phyloP scores from a whole-genome alignment of 2,888 invertebrate genomes.

The Sipha maydis region DNA sequence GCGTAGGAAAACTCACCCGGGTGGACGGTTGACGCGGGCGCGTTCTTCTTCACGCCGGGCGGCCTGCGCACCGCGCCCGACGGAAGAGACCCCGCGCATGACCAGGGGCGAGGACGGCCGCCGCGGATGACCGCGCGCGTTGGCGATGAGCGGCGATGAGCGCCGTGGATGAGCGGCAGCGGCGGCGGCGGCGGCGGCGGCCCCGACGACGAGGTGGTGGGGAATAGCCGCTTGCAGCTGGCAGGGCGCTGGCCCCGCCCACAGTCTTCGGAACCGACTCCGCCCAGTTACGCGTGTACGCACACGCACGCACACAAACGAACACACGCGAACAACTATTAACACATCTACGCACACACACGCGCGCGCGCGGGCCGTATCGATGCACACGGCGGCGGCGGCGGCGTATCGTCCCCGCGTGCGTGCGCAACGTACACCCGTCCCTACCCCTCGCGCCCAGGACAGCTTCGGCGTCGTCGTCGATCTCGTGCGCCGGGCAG shows the following conservation, averaged over 20 bases:
- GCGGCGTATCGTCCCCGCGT: not conserved
- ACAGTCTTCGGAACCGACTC: slow-evolving; percentile 39
- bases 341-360: no score
- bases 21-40: not conserved
- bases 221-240: slow-evolving; percentile 44
- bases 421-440: slow-evolving; percentile 17
- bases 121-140: slow-evolving; percentile 51
- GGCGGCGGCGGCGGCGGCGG: not conserved
- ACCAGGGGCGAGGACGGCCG: not conserved
- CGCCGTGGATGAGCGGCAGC: slow-evolving; percentile 48
- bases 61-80: not conserved
- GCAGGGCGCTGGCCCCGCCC: slow-evolving; percentile 58
- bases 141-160: slow-evolving; percentile 46
- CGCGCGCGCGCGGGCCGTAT: not conserved
- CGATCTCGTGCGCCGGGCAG: slow-evolving; percentile 55
- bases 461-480: slow-evolving; percentile 21
- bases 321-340: no score
- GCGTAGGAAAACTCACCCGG: not conserved
- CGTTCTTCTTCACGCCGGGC: not conserved
- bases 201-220: slow-evolving; percentile 12
- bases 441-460: slow-evolving; percentile 2
- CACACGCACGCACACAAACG: no score
- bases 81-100: not conserved
- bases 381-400: not conserved
- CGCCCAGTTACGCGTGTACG: slow-evolving; percentile 5